These are phyloP conservation scores for Threskiornis aethiopicus DNA, from an alignment of 2,797 vertebrate genomes.

Conservation along the genomic window DNA sequence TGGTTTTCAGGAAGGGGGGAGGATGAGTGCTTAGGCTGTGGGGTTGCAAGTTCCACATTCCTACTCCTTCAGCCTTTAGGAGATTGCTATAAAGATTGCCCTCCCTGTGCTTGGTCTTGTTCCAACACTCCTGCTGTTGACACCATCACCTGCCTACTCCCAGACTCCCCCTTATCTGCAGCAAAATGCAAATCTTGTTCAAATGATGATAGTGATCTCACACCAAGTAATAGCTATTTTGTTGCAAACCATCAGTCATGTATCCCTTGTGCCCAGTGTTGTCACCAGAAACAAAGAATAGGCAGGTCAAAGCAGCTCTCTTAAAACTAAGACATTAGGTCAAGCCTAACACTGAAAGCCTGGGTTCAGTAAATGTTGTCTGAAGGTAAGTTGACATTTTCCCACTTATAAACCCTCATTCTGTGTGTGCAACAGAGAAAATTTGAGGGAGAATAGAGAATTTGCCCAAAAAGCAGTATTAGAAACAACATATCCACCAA, in stretches of 20 bases:
- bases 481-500: neutral
- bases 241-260: conserved; percentile 44
- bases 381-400: neutral
- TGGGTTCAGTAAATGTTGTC: neutral
- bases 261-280: neutral
- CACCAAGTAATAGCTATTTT: conserved; percentile 36
- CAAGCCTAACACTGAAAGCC: neutral
- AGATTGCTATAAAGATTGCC: neutral
- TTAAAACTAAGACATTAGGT: neutral
- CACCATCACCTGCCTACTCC: neutral
- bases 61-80: neutral
- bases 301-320: conserved; percentile 10
- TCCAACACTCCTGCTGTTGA: conserved; percentile 4
- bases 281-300: neutral
- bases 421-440: neutral
- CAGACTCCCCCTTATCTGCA: conserved; percentile 24
- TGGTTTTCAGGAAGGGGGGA: neutral
- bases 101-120: neutral
- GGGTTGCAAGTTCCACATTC: neutral
- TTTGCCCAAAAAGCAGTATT: neutral
- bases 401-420: neutral
- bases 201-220: conserved; percentile 25
- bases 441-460: neutral
- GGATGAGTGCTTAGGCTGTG: neutral
- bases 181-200: conserved; percentile 56